Base-by-base conservation (phyloP, 1,140 invertebrate genomes). In the Sogatella furcifera region DNA sequence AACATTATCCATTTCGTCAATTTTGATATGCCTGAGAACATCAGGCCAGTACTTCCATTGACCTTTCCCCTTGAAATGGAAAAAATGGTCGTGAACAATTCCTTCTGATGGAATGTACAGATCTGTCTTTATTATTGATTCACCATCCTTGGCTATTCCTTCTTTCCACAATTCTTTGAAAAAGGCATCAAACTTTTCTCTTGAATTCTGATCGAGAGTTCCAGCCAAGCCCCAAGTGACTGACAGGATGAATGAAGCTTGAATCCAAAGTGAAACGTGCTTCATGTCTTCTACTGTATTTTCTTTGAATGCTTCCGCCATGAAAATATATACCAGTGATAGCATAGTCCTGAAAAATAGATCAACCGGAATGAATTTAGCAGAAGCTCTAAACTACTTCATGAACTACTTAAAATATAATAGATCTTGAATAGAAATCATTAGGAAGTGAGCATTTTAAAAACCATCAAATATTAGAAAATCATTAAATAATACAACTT, bases 181-280 rank as follows among this genome's bases (percentile, higher is more conserved):
- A 66, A 84, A 86, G 6, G 79, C 78, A 74, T 95, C 89, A 72
- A 89, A 95, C 68, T 81, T 83, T 44, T 79, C 71, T 28, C 87
- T 76, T 0, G 89, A 89, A 17, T 83, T 76, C 5, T 74, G 73
- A 71, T 91, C 83, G 41, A 90, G 73, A 44, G 87, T 84, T 6
- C 85, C 90, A 0, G 84, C 92, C 28, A 93, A 70, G 6, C 90
- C 89, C 93, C 93, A 96, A 8, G 86, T 80, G 21, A 88, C 67
- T 0, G 84, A 78, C 67, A 84, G 84, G 62, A 95, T 78, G 69
- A 92, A 85, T 0, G 88, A 80, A 2, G 88, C 89, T 68, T 88
- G 80, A 57, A 90, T 78, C 84, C 90, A 91, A 21, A 74, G 77
- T 24, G 76, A 69, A 0, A 84, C 67, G 70, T 84, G 81, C 66